Conservation (phyloP, 2,113 vertebrate genomes). For the Tretioscincus oriximinensis region DNA sequence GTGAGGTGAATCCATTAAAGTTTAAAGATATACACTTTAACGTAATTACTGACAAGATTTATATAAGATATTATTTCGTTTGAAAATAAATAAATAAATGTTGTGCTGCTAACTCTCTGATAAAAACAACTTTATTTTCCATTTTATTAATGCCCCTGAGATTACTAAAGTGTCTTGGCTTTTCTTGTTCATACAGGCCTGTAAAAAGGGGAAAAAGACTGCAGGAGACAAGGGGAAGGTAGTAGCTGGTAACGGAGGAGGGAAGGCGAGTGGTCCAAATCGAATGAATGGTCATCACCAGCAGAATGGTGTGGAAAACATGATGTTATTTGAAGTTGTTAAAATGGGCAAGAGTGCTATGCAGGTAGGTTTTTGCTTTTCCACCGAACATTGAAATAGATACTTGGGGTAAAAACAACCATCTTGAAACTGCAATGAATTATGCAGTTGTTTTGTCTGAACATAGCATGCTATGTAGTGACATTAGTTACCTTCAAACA, state of each 20-base stretch:
- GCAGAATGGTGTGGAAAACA: conserved; percentile 99
- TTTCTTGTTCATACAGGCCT: conserved; percentile 72
- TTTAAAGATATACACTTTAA: no score
- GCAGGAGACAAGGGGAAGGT: conserved; percentile 88
- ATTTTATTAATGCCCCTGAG: neutral
- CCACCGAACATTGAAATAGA: neutral
- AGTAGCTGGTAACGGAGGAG: conserved; percentile 79
- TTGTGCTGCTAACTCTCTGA: neutral
- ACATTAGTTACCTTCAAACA: neutral
- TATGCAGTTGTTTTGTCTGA: neutral
- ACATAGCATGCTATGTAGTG: neutral
- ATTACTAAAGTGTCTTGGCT: conserved; percentile 13
- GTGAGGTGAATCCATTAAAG: no score
- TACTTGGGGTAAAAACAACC: neutral
- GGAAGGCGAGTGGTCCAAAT: conserved; percentile 81
- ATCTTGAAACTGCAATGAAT: neutral
- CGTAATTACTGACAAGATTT: no score
- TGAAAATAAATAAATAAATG: neutral
- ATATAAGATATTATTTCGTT: no score
- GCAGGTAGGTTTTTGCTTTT: conserved; percentile 80
- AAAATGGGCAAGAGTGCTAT: conserved; percentile 98
- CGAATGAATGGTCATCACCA: conserved; percentile 98
- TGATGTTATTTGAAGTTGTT: conserved; percentile 98
- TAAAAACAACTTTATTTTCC: neutral
- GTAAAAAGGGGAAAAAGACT: conserved; percentile 92